Conservation (phyloP, 2,888 invertebrate genomes). For the Orgyia antiqua region DNA sequence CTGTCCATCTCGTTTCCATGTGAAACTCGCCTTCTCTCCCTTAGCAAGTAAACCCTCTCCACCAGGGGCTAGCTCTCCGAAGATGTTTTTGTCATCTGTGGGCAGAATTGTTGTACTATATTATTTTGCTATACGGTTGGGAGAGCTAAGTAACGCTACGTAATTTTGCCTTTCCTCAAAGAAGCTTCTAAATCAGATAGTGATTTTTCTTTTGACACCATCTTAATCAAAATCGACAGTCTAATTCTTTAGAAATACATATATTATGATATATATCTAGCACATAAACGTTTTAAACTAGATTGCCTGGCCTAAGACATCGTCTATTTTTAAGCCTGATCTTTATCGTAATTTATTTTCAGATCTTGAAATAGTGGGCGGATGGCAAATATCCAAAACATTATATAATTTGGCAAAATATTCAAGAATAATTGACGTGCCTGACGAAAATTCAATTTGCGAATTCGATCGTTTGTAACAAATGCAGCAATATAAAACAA, state of each 20-base stretch:
- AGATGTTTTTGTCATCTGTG: constrained; percentile 89
- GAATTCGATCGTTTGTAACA: background rate
- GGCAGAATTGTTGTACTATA: too few species aligned
- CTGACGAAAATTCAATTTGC: background rate
- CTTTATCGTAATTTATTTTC: constrained; percentile 6
- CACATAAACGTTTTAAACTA: too few species aligned
- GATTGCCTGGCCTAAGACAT: too few species aligned
- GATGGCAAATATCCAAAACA: constrained; percentile 11
- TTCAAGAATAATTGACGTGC: constrained; percentile 3
- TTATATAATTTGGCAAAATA: constrained; percentile 13
- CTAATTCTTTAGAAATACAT: too few species aligned
- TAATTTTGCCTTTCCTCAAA: too few species aligned
- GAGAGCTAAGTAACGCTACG: too few species aligned
- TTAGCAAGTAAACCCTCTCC: constrained; percentile 81
- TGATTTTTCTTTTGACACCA: too few species aligned
- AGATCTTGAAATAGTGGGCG: constrained; percentile 3
- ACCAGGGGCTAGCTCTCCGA: constrained; percentile 84
- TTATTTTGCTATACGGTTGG: too few species aligned
- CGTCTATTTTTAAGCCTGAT: too few species aligned
- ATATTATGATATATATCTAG: too few species aligned
- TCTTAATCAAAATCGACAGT: too few species aligned
- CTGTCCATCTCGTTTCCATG: constrained; percentile 92
- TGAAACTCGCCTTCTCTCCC: constrained; percentile 87
- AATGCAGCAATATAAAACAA: too few species aligned
- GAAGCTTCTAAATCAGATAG: background rate